Evolutionary conservation across 2,888 invertebrate genomes (phyloP), one percentile per base, ranked within the genome.

Genomic region (Malacosoma neustria): DNA sequence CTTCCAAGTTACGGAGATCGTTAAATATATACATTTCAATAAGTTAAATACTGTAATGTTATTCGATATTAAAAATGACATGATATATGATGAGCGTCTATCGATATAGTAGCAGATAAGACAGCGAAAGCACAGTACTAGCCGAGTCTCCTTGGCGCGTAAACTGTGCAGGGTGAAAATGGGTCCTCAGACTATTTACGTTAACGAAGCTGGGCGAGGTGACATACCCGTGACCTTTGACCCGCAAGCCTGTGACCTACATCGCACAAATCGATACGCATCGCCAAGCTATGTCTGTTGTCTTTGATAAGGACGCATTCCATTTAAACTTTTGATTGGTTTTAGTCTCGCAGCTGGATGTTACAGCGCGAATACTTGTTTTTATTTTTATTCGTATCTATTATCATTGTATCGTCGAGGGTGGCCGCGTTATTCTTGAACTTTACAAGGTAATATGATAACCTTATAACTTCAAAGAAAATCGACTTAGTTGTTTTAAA

Each of bases 191-290:
- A 66, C 63, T 65, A 69, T 69, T 70, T 70, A 72, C 64, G 64
- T 63, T 64, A 63, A 51, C 58, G 64, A 61, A 59, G 57, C 61
- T 61, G 57, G 54, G 56, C 46, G 57, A 55, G 61, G 68, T 62
- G 80, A 79, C 77, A 82, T 77, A 73, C 72, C 71, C 76, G 72
- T 77, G 87, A 88, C 87, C 87, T 86, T 84, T 87, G 87, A 87
- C 87, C 87, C 70, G 76, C 50, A 59, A 82, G 82, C 75, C 86
- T 84, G 74, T 74, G 88, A 87, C 88, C 88, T 81, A 88, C 70
- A 75, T 73, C 57, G 47, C 50, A 52, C 56, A 59, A 77, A 77
- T 77, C 79, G 74, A 81, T 81, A 73, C 62, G 54, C 63, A 71
- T 49, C 51, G 45, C 57, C 49, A 48, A 49, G 43, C 50, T 52